phyloP scores from a whole-genome alignment of 2,113 vertebrate species.

The Paratilapia polleni region DNA sequence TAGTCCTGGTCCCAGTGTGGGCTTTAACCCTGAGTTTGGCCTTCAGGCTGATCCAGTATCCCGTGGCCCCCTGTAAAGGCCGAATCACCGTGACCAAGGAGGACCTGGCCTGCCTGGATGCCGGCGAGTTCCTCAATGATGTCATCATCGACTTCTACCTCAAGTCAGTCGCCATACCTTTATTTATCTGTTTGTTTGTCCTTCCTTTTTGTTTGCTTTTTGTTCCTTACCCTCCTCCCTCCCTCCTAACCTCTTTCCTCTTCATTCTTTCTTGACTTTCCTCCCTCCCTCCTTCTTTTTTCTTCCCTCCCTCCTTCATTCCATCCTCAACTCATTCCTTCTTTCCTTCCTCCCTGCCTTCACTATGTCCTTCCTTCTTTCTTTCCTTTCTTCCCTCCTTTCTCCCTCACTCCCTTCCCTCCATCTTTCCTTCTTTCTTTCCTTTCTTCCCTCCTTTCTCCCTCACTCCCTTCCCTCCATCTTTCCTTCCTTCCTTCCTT shows the following conservation, averaged over 20 bases:
- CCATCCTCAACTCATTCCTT: too few relatives aligned
- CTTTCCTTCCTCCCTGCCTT: background rate
- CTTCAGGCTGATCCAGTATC: constrained; percentile 92
- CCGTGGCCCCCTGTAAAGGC: constrained; percentile 89
- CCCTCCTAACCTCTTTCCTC: background rate
- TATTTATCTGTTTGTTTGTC: background rate
- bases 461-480: background rate
- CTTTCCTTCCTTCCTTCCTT: background rate
- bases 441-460: too few relatives aligned
- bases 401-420: too few relatives aligned
- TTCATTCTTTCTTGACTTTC: background rate
- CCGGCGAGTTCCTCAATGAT: constrained; percentile 94
- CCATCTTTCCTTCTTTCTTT: too few relatives aligned
- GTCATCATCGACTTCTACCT: constrained; percentile 99
- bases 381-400: background rate
- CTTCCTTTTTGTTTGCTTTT: background rate
- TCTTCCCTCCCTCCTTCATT: background rate
- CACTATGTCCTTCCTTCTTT: background rate
- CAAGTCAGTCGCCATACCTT: constrained; percentile 83
- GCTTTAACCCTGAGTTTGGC: background rate
- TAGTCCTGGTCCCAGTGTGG: background rate
- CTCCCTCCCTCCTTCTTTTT: background rate
- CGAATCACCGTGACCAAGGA: constrained; percentile 91
- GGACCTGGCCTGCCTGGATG: constrained; percentile 89
- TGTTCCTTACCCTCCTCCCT: background rate